Evolutionary conservation across 2,113 vertebrate genomes (phyloP).

Genomic region (Climacteris rufus): DNA sequence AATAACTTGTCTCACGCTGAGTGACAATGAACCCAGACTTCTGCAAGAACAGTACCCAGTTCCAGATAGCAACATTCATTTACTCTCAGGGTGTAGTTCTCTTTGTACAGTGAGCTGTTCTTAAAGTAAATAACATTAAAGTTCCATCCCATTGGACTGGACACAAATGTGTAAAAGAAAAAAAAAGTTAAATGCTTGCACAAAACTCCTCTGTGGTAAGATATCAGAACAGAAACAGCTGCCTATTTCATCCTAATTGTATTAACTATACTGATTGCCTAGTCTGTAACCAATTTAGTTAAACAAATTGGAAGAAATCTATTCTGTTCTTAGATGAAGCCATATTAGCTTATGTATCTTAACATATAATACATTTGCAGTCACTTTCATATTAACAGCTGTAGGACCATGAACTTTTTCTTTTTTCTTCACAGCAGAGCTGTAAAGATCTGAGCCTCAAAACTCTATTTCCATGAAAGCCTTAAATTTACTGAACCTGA

Average conservation of each 20-base stretch:
- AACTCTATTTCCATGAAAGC: not conserved
- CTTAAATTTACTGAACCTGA: not conserved
- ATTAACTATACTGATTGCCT: not conserved
- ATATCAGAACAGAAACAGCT: not conserved
- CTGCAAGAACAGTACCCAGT: not conserved
- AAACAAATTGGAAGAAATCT: not conserved
- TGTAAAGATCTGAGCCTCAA: not conserved
- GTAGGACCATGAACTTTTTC: not conserved
- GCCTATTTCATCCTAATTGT: not conserved
- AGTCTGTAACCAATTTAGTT: not conserved
- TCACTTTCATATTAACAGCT: not conserved
- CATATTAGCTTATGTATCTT: not conserved
- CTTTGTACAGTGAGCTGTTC: slow-evolving; percentile 13
- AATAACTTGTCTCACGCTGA: not conserved
- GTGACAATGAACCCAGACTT: not conserved
- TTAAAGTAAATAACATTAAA: slow-evolving; percentile 37
- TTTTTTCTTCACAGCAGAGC: not conserved
- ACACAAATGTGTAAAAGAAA: not conserved
- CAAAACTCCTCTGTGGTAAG: not conserved
- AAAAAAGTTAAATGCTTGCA: not conserved
- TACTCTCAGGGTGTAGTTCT: slow-evolving; percentile 30
- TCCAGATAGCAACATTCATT: not conserved
- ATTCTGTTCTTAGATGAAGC: not conserved
- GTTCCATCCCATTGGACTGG: not conserved
- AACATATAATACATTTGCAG: not conserved